Evolutionary conservation across 1,140 invertebrate species (phyloP).

Genomic region (Sinonovacula constricta): DNA sequence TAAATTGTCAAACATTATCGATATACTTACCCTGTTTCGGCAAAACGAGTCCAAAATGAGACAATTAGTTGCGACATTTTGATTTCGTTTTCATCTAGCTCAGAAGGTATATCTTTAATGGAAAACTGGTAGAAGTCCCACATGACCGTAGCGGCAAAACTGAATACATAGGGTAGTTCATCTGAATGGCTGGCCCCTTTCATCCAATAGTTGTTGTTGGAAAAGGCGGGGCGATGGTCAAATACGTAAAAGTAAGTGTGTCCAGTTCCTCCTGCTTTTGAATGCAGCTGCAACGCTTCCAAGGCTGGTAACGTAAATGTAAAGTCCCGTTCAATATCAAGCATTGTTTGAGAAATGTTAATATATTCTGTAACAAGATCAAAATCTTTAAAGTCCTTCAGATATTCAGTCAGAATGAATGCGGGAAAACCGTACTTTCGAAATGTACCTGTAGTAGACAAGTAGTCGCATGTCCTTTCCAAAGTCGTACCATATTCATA

Average conservation of each 20-base stretch:
- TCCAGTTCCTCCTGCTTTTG: neutral
- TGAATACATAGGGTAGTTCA: constrained; percentile 29
- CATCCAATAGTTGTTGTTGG: constrained; percentile 17
- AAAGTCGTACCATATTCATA: too few relatives aligned
- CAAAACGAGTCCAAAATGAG: constrained; percentile 53
- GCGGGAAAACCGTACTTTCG: too few relatives aligned
- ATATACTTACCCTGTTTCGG: constrained; percentile 56
- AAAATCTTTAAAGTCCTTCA: neutral
- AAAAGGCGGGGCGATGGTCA: neutral
- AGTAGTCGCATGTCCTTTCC: too few relatives aligned
- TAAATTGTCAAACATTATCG: too few relatives aligned
- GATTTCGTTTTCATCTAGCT: too few relatives aligned
- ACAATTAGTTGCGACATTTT: constrained; percentile 28
- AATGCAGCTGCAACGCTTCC: constrained; percentile 1
- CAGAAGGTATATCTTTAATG: too few relatives aligned
- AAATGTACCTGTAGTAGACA: too few relatives aligned
- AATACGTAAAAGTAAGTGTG: constrained; percentile 2
- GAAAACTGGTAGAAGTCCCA: too few relatives aligned
- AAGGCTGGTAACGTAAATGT: neutral
- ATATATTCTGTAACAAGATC: constrained; percentile 6
- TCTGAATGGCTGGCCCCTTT: constrained; percentile 24
- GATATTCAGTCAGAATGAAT: neutral
- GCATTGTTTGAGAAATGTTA: neutral
- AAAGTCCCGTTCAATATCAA: neutral
- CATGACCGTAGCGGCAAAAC: neutral